phyloP scores from a whole-genome alignment of 2,888 invertebrate species.

The Rhagonycha fulva region DNA sequence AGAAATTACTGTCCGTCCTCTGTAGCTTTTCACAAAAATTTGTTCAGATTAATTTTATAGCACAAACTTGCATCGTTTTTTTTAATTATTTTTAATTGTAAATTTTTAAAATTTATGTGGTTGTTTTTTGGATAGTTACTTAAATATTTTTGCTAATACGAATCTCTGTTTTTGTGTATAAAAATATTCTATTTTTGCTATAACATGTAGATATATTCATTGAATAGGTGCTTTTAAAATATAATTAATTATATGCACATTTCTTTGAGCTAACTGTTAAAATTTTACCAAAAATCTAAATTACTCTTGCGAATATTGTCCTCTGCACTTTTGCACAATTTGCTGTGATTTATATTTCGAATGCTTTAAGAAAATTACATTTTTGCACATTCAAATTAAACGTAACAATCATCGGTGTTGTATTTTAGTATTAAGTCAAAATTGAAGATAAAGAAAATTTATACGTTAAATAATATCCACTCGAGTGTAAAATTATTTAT shows the following conservation, averaged over 20 bases:
- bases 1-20: not conserved
- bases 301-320: not conserved
- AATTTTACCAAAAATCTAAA: not conserved
- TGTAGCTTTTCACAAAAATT: not conserved
- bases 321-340: conserved; percentile 33
- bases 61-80: not conserved
- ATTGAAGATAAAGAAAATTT: not conserved
- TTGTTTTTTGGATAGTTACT: conserved; percentile 20
- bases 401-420: conserved; percentile 36
- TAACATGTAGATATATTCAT: not conserved
- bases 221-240: not conserved
- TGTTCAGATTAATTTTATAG: not conserved
- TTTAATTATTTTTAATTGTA: not conserved
- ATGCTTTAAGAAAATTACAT: conserved; percentile 25
- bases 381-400: conserved; percentile 28
- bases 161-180: conserved; percentile 1
- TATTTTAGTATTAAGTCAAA: not conserved
- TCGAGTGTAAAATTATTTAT: not conserved
- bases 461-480: not conserved
- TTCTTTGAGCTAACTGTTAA: not conserved
- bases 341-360: conserved; percentile 38
- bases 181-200: conserved; percentile 2
- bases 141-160: conserved; percentile 2
- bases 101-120: conserved; percentile 3
- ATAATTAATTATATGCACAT: not conserved